Percentiles rank a stretch among this genome's conserved stretches.
These are phyloP conservation scores for Coturnix japonica DNA, from an alignment of 2,113 vertebrate genomes.

Conservation along the genomic window DNA sequence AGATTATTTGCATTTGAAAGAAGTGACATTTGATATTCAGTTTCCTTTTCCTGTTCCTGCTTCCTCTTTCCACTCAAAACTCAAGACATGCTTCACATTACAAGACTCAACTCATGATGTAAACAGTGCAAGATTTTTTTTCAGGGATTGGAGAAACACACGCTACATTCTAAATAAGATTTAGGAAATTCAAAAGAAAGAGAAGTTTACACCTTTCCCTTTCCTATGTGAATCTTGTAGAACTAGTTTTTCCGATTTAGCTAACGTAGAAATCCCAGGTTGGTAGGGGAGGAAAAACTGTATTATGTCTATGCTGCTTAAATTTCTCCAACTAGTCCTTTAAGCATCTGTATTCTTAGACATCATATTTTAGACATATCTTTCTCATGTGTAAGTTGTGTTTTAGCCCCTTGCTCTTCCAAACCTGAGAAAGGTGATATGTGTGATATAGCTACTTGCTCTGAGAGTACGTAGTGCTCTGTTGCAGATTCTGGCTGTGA, in stretches of 20 bases:
- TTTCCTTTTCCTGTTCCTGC: neutral
- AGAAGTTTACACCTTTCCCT: neutral
- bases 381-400: neutral
- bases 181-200: neutral
- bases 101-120: neutral
- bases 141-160: neutral
- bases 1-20: neutral
- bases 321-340: neutral
- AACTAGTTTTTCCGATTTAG: neutral
- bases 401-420: neutral
- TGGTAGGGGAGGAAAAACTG: neutral
- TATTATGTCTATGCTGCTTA: neutral
- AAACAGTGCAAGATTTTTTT: neutral
- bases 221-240: neutral
- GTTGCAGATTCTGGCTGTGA: slow-evolving; percentile 1
- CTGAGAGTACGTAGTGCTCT: neutral
- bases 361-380: neutral
- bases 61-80: neutral
- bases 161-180: neutral
- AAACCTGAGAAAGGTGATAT: neutral
- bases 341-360: neutral
- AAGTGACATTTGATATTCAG: neutral
- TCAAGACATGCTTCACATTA: neutral
- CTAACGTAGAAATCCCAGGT: neutral
- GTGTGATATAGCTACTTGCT: neutral